phyloP scores from a whole-genome alignment of 2,888 invertebrate species.

The Drosophila eohydei region DNA sequence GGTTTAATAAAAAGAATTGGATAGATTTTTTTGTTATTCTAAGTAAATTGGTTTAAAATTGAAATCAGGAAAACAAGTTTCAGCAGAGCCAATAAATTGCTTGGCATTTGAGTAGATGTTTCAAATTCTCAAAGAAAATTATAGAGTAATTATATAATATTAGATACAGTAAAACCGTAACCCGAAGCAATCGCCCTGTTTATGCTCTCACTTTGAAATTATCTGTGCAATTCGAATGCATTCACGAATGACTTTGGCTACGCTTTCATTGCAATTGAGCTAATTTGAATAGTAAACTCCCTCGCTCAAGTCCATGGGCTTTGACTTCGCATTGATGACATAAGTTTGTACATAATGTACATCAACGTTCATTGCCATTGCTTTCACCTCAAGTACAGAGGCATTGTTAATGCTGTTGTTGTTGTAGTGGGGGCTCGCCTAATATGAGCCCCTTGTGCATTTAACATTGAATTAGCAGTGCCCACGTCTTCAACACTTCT shows the following conservation, averaged over 20 bases:
- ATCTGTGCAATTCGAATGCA: background rate
- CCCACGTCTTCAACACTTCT: constrained; percentile 48
- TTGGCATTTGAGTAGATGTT: background rate
- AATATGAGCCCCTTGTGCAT: constrained; percentile 56
- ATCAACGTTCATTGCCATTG: constrained; percentile 59
- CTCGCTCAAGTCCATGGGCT: constrained; percentile 11
- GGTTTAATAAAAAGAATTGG: background rate
- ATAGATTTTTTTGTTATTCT: background rate
- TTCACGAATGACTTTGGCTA: constrained; percentile 3
- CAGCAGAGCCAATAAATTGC: background rate
- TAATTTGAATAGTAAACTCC: constrained; percentile 22
- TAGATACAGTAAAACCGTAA: background rate
- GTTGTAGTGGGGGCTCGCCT: constrained; percentile 39
- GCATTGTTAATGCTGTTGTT: background rate
- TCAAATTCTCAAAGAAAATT: background rate
- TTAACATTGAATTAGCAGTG: constrained; percentile 72
- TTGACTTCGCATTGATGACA: constrained; percentile 31
- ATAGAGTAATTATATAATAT: background rate
- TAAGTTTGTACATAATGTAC: constrained; percentile 35
- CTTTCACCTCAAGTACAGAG: constrained; percentile 56
- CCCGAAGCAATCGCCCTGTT: background rate
- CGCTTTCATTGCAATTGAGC: constrained; percentile 11
- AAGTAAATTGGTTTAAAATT: background rate
- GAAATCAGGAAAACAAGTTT: background rate
- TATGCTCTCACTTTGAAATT: background rate